Percentiles rank a stretch among this genome's conserved stretches.
These are phyloP conservation scores for Drosophila prostipennis DNA, from an alignment of 2,888 invertebrate species.

Conservation along the genomic window DNA sequence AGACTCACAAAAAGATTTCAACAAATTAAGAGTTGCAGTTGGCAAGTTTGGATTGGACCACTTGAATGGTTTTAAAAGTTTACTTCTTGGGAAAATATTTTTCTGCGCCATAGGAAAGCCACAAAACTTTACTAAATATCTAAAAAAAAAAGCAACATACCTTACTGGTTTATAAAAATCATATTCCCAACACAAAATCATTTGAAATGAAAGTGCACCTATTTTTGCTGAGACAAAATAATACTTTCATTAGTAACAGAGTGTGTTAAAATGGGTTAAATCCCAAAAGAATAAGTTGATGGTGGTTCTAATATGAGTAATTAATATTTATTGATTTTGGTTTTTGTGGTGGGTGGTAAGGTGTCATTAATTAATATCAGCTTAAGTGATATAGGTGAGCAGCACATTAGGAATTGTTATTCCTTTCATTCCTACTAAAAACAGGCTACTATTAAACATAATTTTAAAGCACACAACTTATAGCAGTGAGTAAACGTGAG, in stretches of 20 bases:
- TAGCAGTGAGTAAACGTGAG: background rate
- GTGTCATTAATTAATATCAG: background rate
- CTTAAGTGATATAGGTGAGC: too few species aligned
- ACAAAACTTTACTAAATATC: background rate
- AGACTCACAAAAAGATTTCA: background rate
- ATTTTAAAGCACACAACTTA: background rate
- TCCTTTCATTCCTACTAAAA: too few species aligned
- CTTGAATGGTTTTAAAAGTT: conserved; percentile 1
- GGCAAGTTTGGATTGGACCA: background rate
- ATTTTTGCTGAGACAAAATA: background rate
- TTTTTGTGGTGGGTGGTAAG: background rate
- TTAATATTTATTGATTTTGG: conserved; percentile 2
- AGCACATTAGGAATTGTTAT: too few species aligned
- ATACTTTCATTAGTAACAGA: background rate
- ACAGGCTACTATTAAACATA: background rate
- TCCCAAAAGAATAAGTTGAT: background rate
- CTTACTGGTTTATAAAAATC: background rate
- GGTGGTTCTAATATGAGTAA: background rate
- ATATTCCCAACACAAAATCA: background rate
- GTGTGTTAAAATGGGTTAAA: background rate
- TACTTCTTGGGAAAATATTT: background rate
- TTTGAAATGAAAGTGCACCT: too few species aligned
- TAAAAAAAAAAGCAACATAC: background rate
- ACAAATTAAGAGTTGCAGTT: background rate
- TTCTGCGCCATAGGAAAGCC: background rate